A percentile compares a stretch with the other conserved stretches of the same genome.
phyloP scores from a whole-genome alignment of 2,888 invertebrate species.

The Polydrusus cervinus region DNA sequence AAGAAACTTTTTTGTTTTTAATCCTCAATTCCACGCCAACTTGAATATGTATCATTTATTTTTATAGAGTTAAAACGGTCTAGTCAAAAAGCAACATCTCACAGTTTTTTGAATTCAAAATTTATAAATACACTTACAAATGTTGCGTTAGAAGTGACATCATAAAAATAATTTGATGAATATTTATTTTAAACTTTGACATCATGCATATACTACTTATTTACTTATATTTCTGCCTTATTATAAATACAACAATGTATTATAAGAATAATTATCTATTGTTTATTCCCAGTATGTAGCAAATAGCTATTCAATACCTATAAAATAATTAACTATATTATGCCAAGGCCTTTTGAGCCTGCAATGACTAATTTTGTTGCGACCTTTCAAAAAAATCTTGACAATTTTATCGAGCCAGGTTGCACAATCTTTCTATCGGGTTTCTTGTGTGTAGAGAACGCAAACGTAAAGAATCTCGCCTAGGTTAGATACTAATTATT shows the following conservation, averaged over 20 bases:
- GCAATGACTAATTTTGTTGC: constrained; percentile 56
- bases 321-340: constrained; percentile 54
- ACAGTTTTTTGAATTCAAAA: not conserved
- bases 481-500: constrained; percentile 18
- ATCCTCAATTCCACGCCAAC: not conserved
- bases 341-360: constrained; percentile 56
- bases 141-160: constrained; percentile 14
- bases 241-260: constrained; percentile 28
- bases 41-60: not conserved
- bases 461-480: constrained; percentile 51
- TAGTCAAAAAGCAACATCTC: not conserved
- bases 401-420: constrained; percentile 49
- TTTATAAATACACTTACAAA: constrained; percentile 11
- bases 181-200: constrained; percentile 45
- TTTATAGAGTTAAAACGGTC: not conserved
- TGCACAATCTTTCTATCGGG: constrained; percentile 45
- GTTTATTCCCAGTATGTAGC: constrained; percentile 47
- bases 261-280: constrained; percentile 46
- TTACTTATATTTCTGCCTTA: constrained; percentile 10
- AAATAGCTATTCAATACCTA: constrained; percentile 46
- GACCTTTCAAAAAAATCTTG: constrained; percentile 55
- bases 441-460: constrained; percentile 34
- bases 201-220: constrained; percentile 17
- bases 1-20: not conserved
- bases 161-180: constrained; percentile 14